A percentile compares a stretch with the other conserved stretches of the same genome.
Conservation (phyloP, 2,113 vertebrate genomes). For the Sorex araneus region DNA sequence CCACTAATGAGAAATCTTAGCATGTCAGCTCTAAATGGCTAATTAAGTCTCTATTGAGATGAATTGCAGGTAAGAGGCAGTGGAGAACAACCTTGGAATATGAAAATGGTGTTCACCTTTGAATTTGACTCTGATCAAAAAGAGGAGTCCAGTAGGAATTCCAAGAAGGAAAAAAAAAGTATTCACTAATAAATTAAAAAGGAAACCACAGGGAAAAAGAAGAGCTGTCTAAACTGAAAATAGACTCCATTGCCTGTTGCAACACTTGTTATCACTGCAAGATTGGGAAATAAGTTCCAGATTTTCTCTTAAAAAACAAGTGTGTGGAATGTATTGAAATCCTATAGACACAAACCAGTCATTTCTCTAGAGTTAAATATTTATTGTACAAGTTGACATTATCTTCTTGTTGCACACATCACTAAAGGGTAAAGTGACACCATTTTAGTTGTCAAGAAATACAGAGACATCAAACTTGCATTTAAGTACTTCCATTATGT, state of each 20-base stretch:
- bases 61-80: slow-evolving; percentile 78
- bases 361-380: slow-evolving; percentile 66
- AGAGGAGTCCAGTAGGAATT: slow-evolving; percentile 31
- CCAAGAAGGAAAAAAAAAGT: slow-evolving; percentile 44
- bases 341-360: background rate
- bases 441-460: slow-evolving; percentile 34
- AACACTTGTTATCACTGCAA: slow-evolving; percentile 8
- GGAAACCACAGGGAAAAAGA: slow-evolving; percentile 50
- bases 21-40: slow-evolving; percentile 81
- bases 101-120: slow-evolving; percentile 53
- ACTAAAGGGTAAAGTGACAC: background rate
- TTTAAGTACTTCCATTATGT: slow-evolving; percentile 63
- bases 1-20: slow-evolving; percentile 85
- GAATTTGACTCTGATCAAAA: slow-evolving; percentile 26
- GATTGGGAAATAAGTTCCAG: slow-evolving; percentile 49
- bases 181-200: slow-evolving; percentile 14
- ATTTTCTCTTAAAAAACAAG: slow-evolving; percentile 47
- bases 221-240: slow-evolving; percentile 71
- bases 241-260: slow-evolving; percentile 28
- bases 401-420: slow-evolving; percentile 26
- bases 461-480: slow-evolving; percentile 45
- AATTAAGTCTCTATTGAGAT: slow-evolving; percentile 83
- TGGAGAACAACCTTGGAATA: slow-evolving; percentile 65
- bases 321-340: slow-evolving; percentile 42
- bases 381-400: slow-evolving; percentile 57